A percentile compares a stretch with the other conserved stretches of the same genome.
These are phyloP conservation scores for Sparidentex hasta DNA, from an alignment of 2,797 vertebrate genomes.

Conservation along the genomic window DNA sequence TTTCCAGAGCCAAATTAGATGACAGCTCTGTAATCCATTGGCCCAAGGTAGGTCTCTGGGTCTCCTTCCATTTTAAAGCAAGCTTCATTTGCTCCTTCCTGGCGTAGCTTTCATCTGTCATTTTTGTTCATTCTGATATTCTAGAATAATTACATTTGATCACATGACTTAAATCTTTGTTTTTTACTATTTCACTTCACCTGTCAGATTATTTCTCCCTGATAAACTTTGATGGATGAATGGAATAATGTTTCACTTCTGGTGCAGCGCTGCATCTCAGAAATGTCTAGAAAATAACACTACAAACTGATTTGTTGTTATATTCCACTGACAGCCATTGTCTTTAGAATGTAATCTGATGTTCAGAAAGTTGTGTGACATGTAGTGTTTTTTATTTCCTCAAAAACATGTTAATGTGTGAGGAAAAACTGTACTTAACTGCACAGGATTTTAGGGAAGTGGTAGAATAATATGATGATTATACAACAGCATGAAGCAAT, in stretches of 20 bases:
- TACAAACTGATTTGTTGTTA: not conserved
- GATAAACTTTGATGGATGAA: not conserved
- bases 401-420: not conserved
- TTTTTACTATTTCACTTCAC: not conserved
- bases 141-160: not conserved
- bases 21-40: no score
- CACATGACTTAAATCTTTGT: not conserved
- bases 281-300: not conserved
- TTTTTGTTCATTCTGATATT: not conserved
- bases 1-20: no score
- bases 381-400: not conserved
- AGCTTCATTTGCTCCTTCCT: no score
- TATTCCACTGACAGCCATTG: not conserved
- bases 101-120: no score
- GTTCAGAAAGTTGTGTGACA: slow-evolving; percentile 13
- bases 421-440: not conserved
- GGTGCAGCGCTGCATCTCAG: not conserved
- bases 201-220: not conserved
- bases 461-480: not conserved
- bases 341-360: slow-evolving; percentile 1
- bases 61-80: no score
- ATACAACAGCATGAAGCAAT: not conserved
- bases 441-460: not conserved
- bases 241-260: not conserved
- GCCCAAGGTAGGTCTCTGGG: no score